Evolutionary conservation across 1,140 invertebrate genomes (phyloP), one percentile per base, ranked within the genome.

Genomic region (Drosophila chauvacae): DNA sequence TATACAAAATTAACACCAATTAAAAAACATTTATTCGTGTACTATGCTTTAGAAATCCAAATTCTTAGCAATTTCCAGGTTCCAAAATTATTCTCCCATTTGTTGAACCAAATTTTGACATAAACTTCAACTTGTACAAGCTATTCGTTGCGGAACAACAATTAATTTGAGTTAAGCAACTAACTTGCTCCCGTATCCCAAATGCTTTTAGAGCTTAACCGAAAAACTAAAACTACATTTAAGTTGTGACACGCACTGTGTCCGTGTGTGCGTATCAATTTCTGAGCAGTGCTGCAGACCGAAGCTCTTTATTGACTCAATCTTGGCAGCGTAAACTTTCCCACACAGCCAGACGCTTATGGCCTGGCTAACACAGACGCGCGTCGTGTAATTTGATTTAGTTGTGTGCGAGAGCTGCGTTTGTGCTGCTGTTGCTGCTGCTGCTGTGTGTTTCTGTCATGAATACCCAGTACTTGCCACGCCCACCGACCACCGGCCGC

Each of bases 221-320:
- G 20, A 56, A 56, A 56, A 56, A 60, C 28, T 57, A 16, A 70
- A 72, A 50, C 44, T 41, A 50, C 68, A 47, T 60, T 58, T 60
- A 55, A 53, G 44, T 60, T 60, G 66, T 45, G 65, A 42, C 53
- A 72, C 56, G 69, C 53, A 72, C 70, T 35, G 44, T 47, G 45
- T 56, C 44, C 65, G 30, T 69, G 44, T 75, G 65, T 68, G 79
- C 61, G 84, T 87, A 88, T 87, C 84, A 83, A 83, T 88, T 80
- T 80, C 79, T 60, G 68, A 74, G 41, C 64, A 61, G 42, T 61
- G 83, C 61, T 59, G 33, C 80, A 48, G 30, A 53, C 61, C 70
- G 65, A 77, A 87, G 69, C 84, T 76, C 78, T 88, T 84, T 88
- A 88, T 84, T 85, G 84, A 84, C 85, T 88, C 84, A 88, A 90